Conservation (phyloP, 2,113 vertebrate species). For the Melanostigma gelatinosum region DNA sequence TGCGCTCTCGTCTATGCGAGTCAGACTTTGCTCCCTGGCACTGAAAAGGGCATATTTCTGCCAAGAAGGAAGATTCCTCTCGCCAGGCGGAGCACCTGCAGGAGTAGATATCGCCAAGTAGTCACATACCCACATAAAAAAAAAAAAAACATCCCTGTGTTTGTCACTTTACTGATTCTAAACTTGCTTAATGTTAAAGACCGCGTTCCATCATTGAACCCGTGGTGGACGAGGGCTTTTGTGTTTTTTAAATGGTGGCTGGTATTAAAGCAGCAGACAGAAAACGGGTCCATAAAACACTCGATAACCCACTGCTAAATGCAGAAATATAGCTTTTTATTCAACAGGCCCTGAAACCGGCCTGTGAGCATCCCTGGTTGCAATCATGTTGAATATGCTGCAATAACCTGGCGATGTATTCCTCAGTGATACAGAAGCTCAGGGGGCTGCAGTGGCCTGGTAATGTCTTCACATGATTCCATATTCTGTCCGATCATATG, state of each 20-base stretch:
- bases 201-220: neutral
- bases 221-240: neutral
- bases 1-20: neutral
- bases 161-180: slow-evolving; percentile 57
- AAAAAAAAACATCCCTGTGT: neutral
- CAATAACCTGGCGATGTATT: slow-evolving; percentile 36
- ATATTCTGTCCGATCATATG: slow-evolving; percentile 35
- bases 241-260: neutral
- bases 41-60: slow-evolving; percentile 8
- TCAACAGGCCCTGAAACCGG: neutral
- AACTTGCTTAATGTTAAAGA: slow-evolving; percentile 40
- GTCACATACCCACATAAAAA: slow-evolving; percentile 25
- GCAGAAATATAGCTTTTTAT: slow-evolving; percentile 27
- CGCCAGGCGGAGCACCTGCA: slow-evolving; percentile 1
- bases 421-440: slow-evolving; percentile 26
- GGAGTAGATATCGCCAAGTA: slow-evolving; percentile 61
- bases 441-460: slow-evolving; percentile 25
- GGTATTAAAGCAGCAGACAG: neutral
- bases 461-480: slow-evolving; percentile 13
- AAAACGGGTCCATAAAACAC: slow-evolving; percentile 22
- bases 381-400: slow-evolving; percentile 41
- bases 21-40: slow-evolving; percentile 32
- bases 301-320: neutral
- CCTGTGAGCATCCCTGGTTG: slow-evolving; percentile 20
- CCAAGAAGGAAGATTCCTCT: slow-evolving; percentile 20